A percentile compares a stretch with the other conserved stretches of the same genome.
phyloP scores from a whole-genome alignment of 2,797 vertebrate genomes.

The Acrossocheilus wenchowensis region DNA sequence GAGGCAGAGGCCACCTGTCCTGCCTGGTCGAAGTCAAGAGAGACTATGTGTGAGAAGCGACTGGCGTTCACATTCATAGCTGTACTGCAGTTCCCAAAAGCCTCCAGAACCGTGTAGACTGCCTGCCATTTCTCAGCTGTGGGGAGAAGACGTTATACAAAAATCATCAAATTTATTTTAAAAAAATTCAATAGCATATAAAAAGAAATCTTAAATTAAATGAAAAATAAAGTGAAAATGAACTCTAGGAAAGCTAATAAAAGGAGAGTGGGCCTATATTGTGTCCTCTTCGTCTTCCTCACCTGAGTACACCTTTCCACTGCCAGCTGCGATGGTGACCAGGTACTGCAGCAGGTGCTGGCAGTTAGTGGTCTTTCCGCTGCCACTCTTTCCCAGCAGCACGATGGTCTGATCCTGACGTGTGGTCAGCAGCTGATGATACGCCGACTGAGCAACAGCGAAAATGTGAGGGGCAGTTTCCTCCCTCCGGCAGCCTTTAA shows the following conservation, averaged over 20 bases:
- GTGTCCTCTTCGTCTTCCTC: conserved; percentile 59
- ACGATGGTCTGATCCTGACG: conserved; percentile 94
- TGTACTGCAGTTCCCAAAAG: conserved; percentile 92
- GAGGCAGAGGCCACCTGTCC: conserved; percentile 96
- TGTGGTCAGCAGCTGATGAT: conserved; percentile 91
- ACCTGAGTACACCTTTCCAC: conserved; percentile 92
- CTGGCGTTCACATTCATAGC: conserved; percentile 91
- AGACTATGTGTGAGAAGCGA: conserved; percentile 95
- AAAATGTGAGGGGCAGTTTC: conserved; percentile 94
- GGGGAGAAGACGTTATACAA: neutral
- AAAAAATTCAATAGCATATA: neutral
- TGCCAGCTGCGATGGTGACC: conserved; percentile 86
- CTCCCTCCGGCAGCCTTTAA: conserved; percentile 93
- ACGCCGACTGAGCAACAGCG: conserved; percentile 90
- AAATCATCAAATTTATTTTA: neutral
- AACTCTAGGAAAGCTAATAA: neutral
- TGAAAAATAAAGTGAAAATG: neutral
- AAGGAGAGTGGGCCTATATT: neutral
- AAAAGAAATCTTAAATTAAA: neutral
- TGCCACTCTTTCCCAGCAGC: conserved; percentile 90
- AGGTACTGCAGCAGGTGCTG: conserved; percentile 96
- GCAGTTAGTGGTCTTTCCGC: conserved; percentile 94
- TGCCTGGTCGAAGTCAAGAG: conserved; percentile 95
- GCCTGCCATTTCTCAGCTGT: conserved; percentile 97
- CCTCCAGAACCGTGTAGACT: conserved; percentile 91